Evolutionary conservation across 2,888 invertebrate genomes (phyloP).

Genomic region (Drosophila meridiana): DNA sequence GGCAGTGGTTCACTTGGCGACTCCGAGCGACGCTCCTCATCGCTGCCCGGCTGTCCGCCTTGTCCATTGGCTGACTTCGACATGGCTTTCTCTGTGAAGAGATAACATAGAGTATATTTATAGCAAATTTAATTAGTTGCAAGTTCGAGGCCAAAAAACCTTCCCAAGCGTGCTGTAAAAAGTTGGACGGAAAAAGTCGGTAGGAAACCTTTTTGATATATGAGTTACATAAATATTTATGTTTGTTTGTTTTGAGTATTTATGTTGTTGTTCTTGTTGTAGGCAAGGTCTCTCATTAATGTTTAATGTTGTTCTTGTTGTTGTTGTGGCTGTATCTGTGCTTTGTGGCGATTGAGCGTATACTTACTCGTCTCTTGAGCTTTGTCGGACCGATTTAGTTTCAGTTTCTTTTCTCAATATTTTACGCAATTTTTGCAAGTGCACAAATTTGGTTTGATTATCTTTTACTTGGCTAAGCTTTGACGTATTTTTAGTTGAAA

Average conservation of each 20-base stretch:
- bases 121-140: conserved; percentile 26
- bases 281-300: conserved; percentile 1
- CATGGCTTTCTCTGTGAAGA: conserved; percentile 89
- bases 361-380: conserved; percentile 73
- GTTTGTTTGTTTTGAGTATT: conserved; percentile 16
- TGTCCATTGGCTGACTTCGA: conserved; percentile 84
- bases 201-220: conserved; percentile 53
- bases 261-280: conserved; percentile 24
- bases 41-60: conserved; percentile 84
- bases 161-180: conserved; percentile 81
- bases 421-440: conserved; percentile 56
- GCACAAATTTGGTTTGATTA: conserved; percentile 58
- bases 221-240: conserved; percentile 21
- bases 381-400: conserved; percentile 56
- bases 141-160: conserved; percentile 59
- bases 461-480: conserved; percentile 25
- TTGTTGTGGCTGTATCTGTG: conserved; percentile 11
- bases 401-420: conserved; percentile 34
- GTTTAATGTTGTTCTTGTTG: not conserved
- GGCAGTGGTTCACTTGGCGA: conserved; percentile 91
- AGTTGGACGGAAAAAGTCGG: conserved; percentile 44
- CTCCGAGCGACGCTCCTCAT: conserved; percentile 88
- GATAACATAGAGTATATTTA: conserved; percentile 26
- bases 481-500: not conserved
- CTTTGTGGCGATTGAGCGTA: conserved; percentile 51